These are phyloP conservation scores for Podilymbus podiceps DNA, from an alignment of 2,113 vertebrate species.

Conservation along the genomic window DNA sequence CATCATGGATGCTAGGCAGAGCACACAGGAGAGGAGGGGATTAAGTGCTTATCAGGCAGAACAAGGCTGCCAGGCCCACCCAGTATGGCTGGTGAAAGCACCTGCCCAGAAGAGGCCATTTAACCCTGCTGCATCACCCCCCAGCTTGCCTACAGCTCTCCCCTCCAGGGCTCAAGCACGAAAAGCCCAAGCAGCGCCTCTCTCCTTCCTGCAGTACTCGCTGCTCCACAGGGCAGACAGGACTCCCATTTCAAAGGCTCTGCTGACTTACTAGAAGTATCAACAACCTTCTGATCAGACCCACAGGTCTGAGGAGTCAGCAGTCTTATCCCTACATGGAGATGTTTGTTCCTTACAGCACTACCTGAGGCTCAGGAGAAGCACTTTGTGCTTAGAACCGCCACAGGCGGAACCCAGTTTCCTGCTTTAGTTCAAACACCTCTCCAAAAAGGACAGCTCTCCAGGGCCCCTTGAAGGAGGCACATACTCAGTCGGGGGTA, in stretches of 20 bases:
- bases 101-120: not conserved
- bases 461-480: not conserved
- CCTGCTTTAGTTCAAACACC: not conserved
- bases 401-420: not conserved
- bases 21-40: conserved; percentile 30
- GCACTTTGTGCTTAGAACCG: not conserved
- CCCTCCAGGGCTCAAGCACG: not conserved
- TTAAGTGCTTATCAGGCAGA: conserved; percentile 54
- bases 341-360: not conserved
- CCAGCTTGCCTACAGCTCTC: not conserved
- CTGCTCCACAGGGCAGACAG: rapidly evolving
- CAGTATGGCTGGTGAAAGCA: not conserved
- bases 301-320: not conserved
- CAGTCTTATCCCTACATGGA: rapidly evolving
- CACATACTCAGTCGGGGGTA: not conserved
- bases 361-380: not conserved
- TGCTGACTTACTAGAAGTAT: not conserved
- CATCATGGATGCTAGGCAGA: conserved; percentile 21
- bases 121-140: not conserved
- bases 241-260: not conserved
- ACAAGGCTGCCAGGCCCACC: not conserved
- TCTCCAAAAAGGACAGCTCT: not conserved
- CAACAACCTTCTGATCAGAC: not conserved
- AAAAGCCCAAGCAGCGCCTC: not conserved
- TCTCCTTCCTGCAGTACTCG: not conserved